Evolutionary conservation across 2,888 invertebrate genomes (phyloP).

Genomic region (Pyrrhia umbra): DNA sequence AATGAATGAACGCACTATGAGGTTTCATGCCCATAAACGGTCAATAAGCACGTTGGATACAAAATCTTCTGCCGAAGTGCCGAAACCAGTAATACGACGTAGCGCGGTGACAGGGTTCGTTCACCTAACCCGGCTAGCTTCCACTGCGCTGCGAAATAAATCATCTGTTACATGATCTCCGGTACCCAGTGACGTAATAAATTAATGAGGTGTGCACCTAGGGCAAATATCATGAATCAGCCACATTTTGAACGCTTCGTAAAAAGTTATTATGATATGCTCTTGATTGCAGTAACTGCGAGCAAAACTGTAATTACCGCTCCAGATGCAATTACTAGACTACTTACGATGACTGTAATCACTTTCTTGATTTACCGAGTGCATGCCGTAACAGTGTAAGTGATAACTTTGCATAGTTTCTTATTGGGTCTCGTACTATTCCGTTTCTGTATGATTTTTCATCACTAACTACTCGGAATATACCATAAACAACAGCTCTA

Average conservation of each 20-base stretch:
- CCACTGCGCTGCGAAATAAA: conserved; percentile 76
- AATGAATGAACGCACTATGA: conserved; percentile 72
- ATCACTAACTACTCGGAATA: background rate
- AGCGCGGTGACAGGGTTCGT: conserved; percentile 86
- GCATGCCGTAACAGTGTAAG: conserved; percentile 44
- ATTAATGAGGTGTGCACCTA: conserved; percentile 72
- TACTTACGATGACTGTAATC: conserved; percentile 56
- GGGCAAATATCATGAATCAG: conserved; percentile 60
- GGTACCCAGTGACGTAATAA: conserved; percentile 73
- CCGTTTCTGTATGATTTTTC: conserved; percentile 15
- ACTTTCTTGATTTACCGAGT: conserved; percentile 53
- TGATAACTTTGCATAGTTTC: conserved; percentile 41
- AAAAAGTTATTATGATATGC: conserved; percentile 51
- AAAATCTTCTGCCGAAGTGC: conserved; percentile 79
- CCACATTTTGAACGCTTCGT: conserved; percentile 47
- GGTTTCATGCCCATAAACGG: conserved; percentile 82
- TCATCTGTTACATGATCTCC: conserved; percentile 77
- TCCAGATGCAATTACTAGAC: conserved; percentile 50
- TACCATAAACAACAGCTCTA: background rate
- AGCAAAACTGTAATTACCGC: conserved; percentile 48
- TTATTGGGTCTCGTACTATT: conserved; percentile 28
- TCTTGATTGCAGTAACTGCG: conserved; percentile 53
- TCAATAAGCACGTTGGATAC: conserved; percentile 76
- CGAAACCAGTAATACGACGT: conserved; percentile 84
- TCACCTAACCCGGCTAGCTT: conserved; percentile 81